phyloP scores from a whole-genome alignment of 2,797 vertebrate species.

The Molossus alvarezi region DNA sequence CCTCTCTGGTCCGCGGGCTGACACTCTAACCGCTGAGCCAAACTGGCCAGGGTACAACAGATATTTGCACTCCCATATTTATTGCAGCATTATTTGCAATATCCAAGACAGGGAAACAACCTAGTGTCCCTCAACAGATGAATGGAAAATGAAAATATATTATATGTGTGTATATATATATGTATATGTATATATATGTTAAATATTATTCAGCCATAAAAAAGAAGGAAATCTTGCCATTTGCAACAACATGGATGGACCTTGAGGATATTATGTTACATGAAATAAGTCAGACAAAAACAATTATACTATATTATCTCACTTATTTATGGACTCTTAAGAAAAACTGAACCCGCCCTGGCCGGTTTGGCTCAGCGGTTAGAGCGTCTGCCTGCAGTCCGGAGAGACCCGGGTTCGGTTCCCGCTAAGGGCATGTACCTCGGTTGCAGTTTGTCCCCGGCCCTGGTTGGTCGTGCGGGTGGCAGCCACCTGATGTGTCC shows the following conservation, averaged over 20 bases:
- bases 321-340: neutral
- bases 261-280: neutral
- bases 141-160: neutral
- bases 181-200: too few relatives aligned
- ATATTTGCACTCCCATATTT: neutral
- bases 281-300: neutral
- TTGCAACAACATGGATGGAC: neutral
- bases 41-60: neutral
- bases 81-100: neutral
- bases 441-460: too few relatives aligned
- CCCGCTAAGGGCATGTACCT: too few relatives aligned
- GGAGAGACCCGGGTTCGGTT: too few relatives aligned
- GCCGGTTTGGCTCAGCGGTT: too few relatives aligned
- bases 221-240: neutral
- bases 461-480: too few relatives aligned
- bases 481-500: too few relatives aligned
- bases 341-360: neutral
- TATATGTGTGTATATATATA: neutral
- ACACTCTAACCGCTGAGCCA: too few relatives aligned
- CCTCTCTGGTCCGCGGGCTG: too few relatives aligned
- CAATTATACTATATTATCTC: neutral
- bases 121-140: neutral
- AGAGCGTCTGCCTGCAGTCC: too few relatives aligned
- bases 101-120: neutral
- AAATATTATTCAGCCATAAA: neutral